Percentiles rank a stretch among this genome's conserved stretches.
Evolutionary conservation across 2,888 invertebrate species (phyloP).

Genomic region (Rotaria magnacalcarata): DNA sequence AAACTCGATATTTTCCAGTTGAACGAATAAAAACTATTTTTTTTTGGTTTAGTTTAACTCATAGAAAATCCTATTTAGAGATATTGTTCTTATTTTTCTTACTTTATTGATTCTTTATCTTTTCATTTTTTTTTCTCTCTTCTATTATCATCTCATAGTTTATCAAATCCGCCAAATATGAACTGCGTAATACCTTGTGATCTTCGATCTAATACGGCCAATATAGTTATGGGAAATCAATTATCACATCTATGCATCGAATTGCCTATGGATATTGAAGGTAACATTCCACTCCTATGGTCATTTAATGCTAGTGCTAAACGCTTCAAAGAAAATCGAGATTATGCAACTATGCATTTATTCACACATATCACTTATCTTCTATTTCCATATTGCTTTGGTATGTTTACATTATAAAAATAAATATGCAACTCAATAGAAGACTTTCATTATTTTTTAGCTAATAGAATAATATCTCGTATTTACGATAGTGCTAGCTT

Average conservation of each 20-base stretch:
- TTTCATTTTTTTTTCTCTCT: background rate
- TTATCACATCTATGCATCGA: background rate
- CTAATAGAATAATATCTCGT: background rate
- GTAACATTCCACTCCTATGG: slow-evolving; percentile 44
- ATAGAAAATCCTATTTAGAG: background rate
- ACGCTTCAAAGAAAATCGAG: background rate
- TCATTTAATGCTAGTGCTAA: background rate
- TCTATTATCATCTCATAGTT: background rate
- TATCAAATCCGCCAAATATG: background rate
- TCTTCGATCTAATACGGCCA: background rate
- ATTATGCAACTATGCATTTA: slow-evolving; percentile 13
- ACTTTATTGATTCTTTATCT: background rate
- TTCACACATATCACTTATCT: background rate
- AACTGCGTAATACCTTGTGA: slow-evolving; percentile 19
- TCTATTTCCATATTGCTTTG: background rate
- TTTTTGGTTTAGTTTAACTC: background rate
- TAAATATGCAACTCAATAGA: background rate
- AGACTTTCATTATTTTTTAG: background rate
- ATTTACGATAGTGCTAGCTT: slow-evolving; percentile 15
- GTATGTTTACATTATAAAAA: background rate
- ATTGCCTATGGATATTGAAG: slow-evolving; percentile 41
- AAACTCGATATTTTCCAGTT: background rate
- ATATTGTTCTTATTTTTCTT: background rate
- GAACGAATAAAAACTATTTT: background rate
- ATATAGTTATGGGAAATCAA: slow-evolving; percentile 11